phyloP scores from a whole-genome alignment of 2,797 vertebrate species.

The Meriones psammophilus region DNA sequence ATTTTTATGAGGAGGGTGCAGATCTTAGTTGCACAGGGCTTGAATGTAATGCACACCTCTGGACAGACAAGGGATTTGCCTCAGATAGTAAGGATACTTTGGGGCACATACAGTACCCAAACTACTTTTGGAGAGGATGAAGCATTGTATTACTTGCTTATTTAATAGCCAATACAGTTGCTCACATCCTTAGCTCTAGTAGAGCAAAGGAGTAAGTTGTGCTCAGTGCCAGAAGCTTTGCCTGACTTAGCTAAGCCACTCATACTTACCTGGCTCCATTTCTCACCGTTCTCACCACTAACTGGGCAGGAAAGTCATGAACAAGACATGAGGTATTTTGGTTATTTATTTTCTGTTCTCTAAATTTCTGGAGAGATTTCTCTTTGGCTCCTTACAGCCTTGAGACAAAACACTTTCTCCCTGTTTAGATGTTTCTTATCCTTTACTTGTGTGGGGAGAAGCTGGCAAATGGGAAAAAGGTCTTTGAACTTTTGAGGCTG shows the following conservation, averaged over 20 bases:
- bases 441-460: background rate
- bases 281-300: background rate
- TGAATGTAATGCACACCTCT: background rate
- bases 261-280: background rate
- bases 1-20: background rate
- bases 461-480: background rate
- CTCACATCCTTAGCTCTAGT: background rate
- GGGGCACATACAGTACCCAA: background rate
- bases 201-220: fast-evolving
- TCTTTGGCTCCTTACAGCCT: background rate
- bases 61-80: background rate
- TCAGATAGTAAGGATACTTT: background rate
- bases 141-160: background rate
- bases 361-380: constrained; percentile 4
- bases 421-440: background rate
- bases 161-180: background rate
- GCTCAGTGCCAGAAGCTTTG: fast-evolving
- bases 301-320: background rate
- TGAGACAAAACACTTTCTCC: background rate
- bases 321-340: background rate
- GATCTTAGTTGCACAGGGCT: background rate
- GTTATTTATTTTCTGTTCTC: background rate
- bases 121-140: background rate
- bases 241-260: background rate
- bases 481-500: background rate